Percentiles rank a stretch among this genome's conserved stretches.
These are phyloP conservation scores for Paracentrotus lividus DNA, from an alignment of 53 echinoderm and acorn worm species.

Conservation along the genomic window DNA sequence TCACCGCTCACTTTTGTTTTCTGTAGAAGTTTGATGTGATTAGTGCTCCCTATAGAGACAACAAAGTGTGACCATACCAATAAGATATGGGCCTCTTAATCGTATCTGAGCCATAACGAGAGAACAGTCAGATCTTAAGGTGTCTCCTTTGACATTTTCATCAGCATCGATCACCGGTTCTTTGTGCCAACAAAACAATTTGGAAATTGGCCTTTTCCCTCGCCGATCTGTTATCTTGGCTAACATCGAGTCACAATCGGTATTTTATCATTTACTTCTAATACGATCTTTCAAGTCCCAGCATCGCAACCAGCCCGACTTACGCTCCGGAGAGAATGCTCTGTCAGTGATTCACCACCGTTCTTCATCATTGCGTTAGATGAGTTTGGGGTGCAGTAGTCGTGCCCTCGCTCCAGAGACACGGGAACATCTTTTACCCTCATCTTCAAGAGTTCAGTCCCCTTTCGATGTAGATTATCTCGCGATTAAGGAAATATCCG, in stretches of 20 bases:
- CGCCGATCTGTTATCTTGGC: conserved; percentile 27
- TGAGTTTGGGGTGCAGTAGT: conserved; percentile 11
- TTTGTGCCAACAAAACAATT: conserved; percentile 63
- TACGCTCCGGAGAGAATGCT: conserved; percentile 31
- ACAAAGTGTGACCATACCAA: neutral
- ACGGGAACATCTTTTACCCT: conserved; percentile 30
- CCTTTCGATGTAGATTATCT: conserved; percentile 62
- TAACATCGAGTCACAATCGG: conserved; percentile 46
- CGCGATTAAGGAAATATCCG: conserved; percentile 61
- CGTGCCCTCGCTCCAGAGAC: neutral
- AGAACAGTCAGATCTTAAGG: conserved; percentile 1
- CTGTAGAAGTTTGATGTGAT: conserved; percentile 3
- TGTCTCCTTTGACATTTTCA: conserved; percentile 50
- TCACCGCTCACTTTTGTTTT: neutral
- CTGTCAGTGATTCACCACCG: conserved; percentile 28
- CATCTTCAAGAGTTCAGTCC: conserved; percentile 58
- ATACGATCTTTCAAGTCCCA: conserved; percentile 61
- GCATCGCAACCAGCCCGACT: conserved; percentile 37
- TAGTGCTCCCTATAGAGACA: neutral
- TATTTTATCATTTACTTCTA: conserved; percentile 40
- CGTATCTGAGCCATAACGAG: neutral
- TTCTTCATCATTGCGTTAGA: neutral
- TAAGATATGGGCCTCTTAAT: neutral
- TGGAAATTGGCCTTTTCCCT: conserved; percentile 45
- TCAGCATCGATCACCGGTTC: conserved; percentile 47